Evolutionary conservation across 2,888 invertebrate species (phyloP), one percentile per base, ranked within the genome.

Genomic region (Lochmaea crataegi): DNA sequence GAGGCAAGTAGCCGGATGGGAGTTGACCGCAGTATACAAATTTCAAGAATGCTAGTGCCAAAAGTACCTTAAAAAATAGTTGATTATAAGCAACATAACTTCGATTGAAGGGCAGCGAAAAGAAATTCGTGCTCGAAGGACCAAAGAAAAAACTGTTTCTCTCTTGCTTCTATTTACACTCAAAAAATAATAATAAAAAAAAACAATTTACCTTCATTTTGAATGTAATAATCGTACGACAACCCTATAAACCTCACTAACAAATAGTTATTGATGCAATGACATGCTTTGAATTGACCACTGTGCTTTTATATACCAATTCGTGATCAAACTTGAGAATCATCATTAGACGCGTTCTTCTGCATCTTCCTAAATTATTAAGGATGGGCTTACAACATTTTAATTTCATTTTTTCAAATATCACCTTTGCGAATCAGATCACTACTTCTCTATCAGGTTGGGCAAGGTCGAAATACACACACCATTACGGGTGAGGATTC

Each of bases 401-500:
- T 68, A 69, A 69, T 69, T 69, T 63, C 53, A 45, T n/a, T 64
- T 53, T 65, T 48, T 65, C 16, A 45, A 68, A 73, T 63, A 63
- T 67, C 67, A 75, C 67, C 79, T 78, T n/a, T 78, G 79, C 73
- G 77, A 81, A 80, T 74, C 73, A 78, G 79, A 81, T 80, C 80
- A 80, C 75, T 78, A 80, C 75, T 77, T 77, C 76, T 74, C 42
- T 42, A 63, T 41, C 16, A 78, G 78, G 76, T 75, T 76, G 76
- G 80, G 79, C 81, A 82, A 82, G 82, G 82, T 80, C 81, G n/a
- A 78, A 67, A 67, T 63, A 18, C 65, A 61, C 56, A 71, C 57
- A 18, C n/a, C 48, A 72, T 53, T 58, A 72, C 45, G 9, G 68
- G 45, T 42, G 48, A 41, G 26, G 42, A 64, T 70, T 64, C 64